A percentile compares a stretch with the other conserved stretches of the same genome.
phyloP scores from a whole-genome alignment of 2,888 invertebrate species.

The Chrysolina oricalcia region DNA sequence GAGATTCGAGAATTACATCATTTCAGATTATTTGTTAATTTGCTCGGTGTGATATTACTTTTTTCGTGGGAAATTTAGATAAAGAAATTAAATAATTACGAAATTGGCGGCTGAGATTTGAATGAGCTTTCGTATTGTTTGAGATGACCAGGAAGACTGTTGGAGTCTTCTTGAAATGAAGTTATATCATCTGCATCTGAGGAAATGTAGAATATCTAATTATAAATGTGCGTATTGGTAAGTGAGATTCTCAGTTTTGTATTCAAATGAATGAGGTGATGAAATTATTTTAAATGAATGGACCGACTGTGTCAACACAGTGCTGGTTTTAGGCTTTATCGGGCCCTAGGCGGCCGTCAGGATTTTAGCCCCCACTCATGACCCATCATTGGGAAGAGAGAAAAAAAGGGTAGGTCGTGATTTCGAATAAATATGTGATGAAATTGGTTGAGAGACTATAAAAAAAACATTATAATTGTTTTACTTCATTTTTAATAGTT shows the following conservation, averaged over 20 bases:
- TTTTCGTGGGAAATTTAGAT: constrained; percentile 10
- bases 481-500: too few species aligned
- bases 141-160: neutral
- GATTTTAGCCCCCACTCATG: too few species aligned
- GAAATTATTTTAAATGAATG: too few species aligned
- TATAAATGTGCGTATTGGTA: neutral
- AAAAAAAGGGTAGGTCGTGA: too few species aligned
- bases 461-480: too few species aligned
- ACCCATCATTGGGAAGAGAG: too few species aligned
- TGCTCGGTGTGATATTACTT: constrained; percentile 17
- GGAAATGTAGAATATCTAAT: constrained; percentile 3
- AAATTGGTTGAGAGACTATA: too few species aligned
- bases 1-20: constrained; percentile 7
- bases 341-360: too few species aligned
- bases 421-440: too few species aligned
- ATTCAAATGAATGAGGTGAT: neutral
- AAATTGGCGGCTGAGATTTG: neutral
- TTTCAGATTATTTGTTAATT: constrained; percentile 20
- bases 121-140: constrained; percentile 4
- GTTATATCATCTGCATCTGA: neutral
- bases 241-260: neutral
- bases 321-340: too few species aligned
- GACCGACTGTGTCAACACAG: too few species aligned
- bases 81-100: constrained; percentile 12
- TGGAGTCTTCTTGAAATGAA: too few species aligned